Base-by-base conservation (phyloP, 2,888 invertebrate genomes). In the Plagiodera versicolora region DNA sequence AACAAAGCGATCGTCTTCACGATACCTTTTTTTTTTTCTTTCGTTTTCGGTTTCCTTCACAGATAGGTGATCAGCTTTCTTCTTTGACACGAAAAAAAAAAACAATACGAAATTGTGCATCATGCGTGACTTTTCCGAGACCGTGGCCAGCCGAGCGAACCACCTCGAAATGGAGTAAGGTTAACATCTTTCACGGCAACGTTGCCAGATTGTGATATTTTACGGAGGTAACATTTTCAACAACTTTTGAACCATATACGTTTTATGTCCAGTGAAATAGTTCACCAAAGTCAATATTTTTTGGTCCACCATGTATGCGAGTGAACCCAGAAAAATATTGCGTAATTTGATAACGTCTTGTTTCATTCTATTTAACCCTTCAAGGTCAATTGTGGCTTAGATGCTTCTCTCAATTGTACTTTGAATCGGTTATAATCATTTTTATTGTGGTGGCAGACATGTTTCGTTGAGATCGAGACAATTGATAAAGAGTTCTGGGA, bases 121-220 rank as follows among this genome's bases (percentile, higher is more conserved):
- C 35, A 53, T 44, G 39, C 39, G 4, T 39, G 10, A 39, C 39
- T 39, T 53, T 30, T 28, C 24, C 19, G 44, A 63, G 56, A 54
- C 63, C 17, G 47, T 58, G 56, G 10, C 52, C 58, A 58, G n/a
- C 56, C 47, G 28, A 64, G 58, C 60, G 60, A 56, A 58, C 48
- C 46, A 24, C 44, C 28, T 28, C 52, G 57, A 60, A 60, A 59
- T 63, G 58, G 60, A 60, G 60, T 60, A 60, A 60, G 63, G 57
- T 57, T 63, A 60, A 55, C 58, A 47, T 58, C 55, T 58, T 52
- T 57, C 50, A 19, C 30, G 49, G 32, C 57, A 17, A 8, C 16
- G 57, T 54, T 54, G 57, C 24, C 24, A 24, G 4, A 24, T 3
- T 24, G 3, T 6, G 24, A 24, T 24, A 24, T 24, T 24, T 6